phyloP scores from a whole-genome alignment of 2,113 vertebrate genomes.

The Cepphus grylle region DNA sequence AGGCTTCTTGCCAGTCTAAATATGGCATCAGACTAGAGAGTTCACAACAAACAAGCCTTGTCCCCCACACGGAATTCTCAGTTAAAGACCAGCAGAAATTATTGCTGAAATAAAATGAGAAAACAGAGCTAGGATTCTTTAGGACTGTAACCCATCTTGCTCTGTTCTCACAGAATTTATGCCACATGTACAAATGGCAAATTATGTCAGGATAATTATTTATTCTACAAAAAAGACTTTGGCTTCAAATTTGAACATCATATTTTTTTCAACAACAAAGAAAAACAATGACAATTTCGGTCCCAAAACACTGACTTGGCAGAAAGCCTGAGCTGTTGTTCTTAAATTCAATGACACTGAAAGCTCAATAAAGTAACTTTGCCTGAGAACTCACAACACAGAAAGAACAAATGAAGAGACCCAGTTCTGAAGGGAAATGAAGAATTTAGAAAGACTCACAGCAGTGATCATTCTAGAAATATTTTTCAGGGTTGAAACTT shows the following conservation, averaged over 20 bases:
- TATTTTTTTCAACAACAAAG: background rate
- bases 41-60: background rate
- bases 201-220: background rate
- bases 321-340: background rate
- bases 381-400: background rate
- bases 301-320: slow-evolving; percentile 16
- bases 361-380: slow-evolving; percentile 9
- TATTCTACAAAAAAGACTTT: background rate
- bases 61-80: background rate
- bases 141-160: background rate
- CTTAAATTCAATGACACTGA: slow-evolving; percentile 5
- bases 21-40: background rate
- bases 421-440: background rate
- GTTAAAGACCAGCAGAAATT: background rate
- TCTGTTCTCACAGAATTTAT: background rate
- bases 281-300: background rate
- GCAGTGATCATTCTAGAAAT: background rate
- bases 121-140: background rate
- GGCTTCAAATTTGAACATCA: background rate
- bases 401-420: background rate
- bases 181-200: background rate
- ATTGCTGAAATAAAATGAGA: background rate
- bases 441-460: background rate
- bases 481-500: background rate
- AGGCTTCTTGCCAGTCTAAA: background rate